Evolutionary conservation across 2,797 vertebrate genomes (phyloP).

Genomic region (Melanotaenia pygmaea): DNA sequence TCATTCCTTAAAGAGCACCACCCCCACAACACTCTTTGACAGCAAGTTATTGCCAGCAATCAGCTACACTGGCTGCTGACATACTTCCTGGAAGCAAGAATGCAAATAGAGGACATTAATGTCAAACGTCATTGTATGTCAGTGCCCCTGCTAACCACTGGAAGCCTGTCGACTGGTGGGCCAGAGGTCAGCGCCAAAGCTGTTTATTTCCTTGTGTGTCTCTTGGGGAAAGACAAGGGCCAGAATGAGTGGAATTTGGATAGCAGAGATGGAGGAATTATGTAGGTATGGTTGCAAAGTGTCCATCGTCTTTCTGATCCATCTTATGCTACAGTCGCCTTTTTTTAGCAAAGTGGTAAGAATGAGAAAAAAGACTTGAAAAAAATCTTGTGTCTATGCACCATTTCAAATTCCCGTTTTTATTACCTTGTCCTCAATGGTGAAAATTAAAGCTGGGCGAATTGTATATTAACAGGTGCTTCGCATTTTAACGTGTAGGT

Average conservation of each 20-base stretch:
- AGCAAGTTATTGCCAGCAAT: constrained; percentile 49
- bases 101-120: constrained; percentile 62
- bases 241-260: constrained; percentile 13
- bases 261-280: constrained; percentile 4
- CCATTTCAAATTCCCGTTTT: too few species aligned
- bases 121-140: constrained; percentile 55
- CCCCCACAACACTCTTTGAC: constrained; percentile 41
- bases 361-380: too few species aligned
- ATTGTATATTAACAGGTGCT: not conserved
- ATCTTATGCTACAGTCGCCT: not conserved
- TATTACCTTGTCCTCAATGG: too few species aligned
- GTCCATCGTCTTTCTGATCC: not conserved
- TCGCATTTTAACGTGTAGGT: not conserved
- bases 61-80: constrained; percentile 49
- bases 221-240: constrained; percentile 8
- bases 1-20: constrained; percentile 52
- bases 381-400: too few species aligned
- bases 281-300: constrained; percentile 13
- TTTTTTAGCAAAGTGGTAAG: not conserved
- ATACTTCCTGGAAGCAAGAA: constrained; percentile 61
- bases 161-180: constrained; percentile 54
- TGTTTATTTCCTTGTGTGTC: constrained; percentile 54
- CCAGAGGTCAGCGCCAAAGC: constrained; percentile 40
- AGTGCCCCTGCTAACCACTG: constrained; percentile 38
- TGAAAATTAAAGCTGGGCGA: too few species aligned